A percentile compares a stretch with the other conserved stretches of the same genome.
Conservation (phyloP, 2,888 invertebrate genomes). For the Torymus texanus region DNA sequence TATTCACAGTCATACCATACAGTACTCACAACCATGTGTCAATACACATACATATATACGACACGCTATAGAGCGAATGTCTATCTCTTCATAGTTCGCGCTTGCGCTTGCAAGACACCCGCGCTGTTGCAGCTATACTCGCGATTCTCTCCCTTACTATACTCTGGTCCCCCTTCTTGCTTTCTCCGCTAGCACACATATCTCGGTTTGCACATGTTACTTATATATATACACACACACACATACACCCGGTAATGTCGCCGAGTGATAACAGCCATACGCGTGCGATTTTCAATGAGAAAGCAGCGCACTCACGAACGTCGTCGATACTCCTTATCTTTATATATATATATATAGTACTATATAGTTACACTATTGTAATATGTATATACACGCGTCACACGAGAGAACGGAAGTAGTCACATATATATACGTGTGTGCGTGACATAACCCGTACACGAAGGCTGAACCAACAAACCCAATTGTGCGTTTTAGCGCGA, state of each 20-base stretch:
- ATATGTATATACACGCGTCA: too few relatives aligned
- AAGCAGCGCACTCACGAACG: background rate
- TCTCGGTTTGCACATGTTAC: too few relatives aligned
- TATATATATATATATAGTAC: too few relatives aligned
- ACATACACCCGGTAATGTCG: constrained; percentile 9
- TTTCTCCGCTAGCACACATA: too few relatives aligned
- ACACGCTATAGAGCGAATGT: too few relatives aligned
- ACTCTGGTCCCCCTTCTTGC: too few relatives aligned
- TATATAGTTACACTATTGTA: too few relatives aligned
- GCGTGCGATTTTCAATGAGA: constrained; percentile 44
- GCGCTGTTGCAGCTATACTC: too few relatives aligned
- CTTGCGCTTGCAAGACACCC: constrained; percentile 4
- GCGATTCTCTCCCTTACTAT: too few relatives aligned
- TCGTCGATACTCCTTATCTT: too few relatives aligned
- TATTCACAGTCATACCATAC: constrained; percentile 21
- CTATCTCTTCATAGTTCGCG: background rate
- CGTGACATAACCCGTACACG: constrained; percentile 39
- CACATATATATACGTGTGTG: background rate
- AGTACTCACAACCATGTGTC: background rate
- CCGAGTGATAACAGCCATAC: background rate
- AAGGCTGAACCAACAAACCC: constrained; percentile 46
- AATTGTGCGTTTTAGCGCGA: constrained; percentile 37
- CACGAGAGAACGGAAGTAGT: constrained; percentile 26
- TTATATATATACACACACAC: background rate
- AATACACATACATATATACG: background rate